Base-by-base conservation (phyloP, 2,888 invertebrate species). In the Leptinotarsa tumamoca region DNA sequence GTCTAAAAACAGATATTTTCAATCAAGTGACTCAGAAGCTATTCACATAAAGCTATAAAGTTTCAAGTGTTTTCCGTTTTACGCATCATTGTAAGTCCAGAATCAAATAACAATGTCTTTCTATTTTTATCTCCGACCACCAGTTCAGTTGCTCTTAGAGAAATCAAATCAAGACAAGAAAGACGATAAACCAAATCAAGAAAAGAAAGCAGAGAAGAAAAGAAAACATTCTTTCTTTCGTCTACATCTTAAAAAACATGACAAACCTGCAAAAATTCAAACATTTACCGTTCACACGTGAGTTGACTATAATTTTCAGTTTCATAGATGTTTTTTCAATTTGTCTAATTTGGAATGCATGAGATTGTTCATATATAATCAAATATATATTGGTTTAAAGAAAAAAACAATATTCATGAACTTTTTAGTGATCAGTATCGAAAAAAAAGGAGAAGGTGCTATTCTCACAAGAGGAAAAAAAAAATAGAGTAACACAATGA, bases 121-220 rank as follows among this genome's bases (percentile, higher is more conserved):
- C 33, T 63, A 63, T 43, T 63, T 63, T 63, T 63, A 63, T 43
- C 63, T 63, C n/a, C 63, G 33, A 63, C 63, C 63, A n/a, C 63
- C 63, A 63, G 63, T 27, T 33, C 63, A 63, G n/a, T 33, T 63
- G n/a, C 63, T 63, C 18, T 18, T 63, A 18, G 33, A 63, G n/a
- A 33, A n/a, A 33, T 4, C 14, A 58, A 21, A 63, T n/a, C n/a
- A 63, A 7, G 33, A 63, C 33, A 63, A 63, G n/a, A 63, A 63
- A 63, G 15, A 15, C 2, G 58, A 21, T 18, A 18, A 58, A 21
- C 17, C 3, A 54, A 54, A 54, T n/a, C 17, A 17, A 15, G 58
- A 63, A 13, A 27, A 63, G n/a, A 63, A 63, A 33, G n/a, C 17
- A 33, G 63, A 63, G 43, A 63, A 63, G 13, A 33, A 63, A 15